Base-by-base conservation (phyloP, 2,888 invertebrate species). In the Gandaritis pyraliata region DNA sequence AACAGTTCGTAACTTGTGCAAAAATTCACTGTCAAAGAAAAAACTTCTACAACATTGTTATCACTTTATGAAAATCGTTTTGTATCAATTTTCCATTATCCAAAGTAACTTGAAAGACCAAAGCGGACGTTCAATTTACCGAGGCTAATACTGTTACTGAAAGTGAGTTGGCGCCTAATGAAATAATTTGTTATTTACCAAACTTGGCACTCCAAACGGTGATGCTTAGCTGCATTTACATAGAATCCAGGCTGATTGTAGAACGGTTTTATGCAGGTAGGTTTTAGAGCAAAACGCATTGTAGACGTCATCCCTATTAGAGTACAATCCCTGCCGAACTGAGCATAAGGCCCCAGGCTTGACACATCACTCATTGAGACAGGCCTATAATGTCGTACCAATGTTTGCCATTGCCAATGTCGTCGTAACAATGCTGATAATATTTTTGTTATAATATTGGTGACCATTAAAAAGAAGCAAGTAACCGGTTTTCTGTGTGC, bases 51-150 rank as follows among this genome's bases (percentile, higher is more conserved):
- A 13, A 12, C 13, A 48, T 30, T 29, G 12, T 8, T 10, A 30
- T 33, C 33, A 48, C 11, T 48, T 48, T 15, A 15, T 4, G n/a
- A 30, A 48, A 48, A 33, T 48, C 13, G 10, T 15, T 48, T 48
- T 48, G 48, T 58, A 50, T 58, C 51, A 56, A 39, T 61, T 52
- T 18, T 30, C 61, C 13, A 51, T 50, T 8, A 15, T 47, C 47
- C 1, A 43, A 48, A 48, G 39, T 56, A 36, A 18, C 48, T 52
- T 36, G n/a, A 16, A n/a, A 43, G 43, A 33, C 16, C 45, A 58
- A 58, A 61, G 41, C 38, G 57, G 48, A 50, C 45, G 62, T 58
- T 62, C 49, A 61, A 62, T 58, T 62, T 54, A 54, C 45, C 54
- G 50, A 46, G n/a, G 46, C 45, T 58, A 58, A 62, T 62, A 18